Base-by-base conservation (phyloP, 2,113 vertebrate genomes). In the Sturnira hondurensis region DNA sequence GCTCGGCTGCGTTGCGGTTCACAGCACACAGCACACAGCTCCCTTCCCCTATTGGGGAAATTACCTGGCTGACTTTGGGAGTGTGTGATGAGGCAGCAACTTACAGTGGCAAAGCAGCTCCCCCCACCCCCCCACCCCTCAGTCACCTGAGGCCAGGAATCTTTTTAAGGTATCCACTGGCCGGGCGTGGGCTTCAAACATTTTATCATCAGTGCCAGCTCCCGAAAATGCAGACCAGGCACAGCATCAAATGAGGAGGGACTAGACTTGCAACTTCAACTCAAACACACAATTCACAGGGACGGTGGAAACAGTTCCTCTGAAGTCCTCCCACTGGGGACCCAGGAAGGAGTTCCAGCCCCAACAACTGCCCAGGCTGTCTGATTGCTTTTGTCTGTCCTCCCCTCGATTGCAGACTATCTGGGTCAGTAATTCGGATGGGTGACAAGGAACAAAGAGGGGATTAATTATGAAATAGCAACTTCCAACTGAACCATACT, bases 391-490 rank as follows among this genome's bases (percentile, higher is more conserved):
- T 68, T 26, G 80, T 45, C 80, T 71, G 73, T 80, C 93, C 81
- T 94, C 82, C 80, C 41, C 91, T 63, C 38, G 90, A 41, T 86
- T 80, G 80, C 36, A 50, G 65, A 86, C 82, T 96, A 96, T 96
- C 91, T 97, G 96, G 86, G 96, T 97, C 97, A 97, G 78, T 89
- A 95, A 94, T 65, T 13, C 9, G 26, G 91, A 96, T 81, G 96
- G 89, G 73, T 94, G 89, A 93, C 56, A 67, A 89, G 1, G 65
- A 97, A 97, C 95, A 97, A 97, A 97, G 94, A 97, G 89, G 94
- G 93, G 95, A 96, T 97, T 96, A 96, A 95, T 94, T 93, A 96
- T 89, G 86, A 93, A 96, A 96, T 95, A 94, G 93, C 94, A 91
- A 93, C 93, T 82, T 56, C 86, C 96, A 93, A 74, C 77, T 97